phyloP scores from a whole-genome alignment of 2,113 vertebrate species.

The Solenodon paradoxus region DNA sequence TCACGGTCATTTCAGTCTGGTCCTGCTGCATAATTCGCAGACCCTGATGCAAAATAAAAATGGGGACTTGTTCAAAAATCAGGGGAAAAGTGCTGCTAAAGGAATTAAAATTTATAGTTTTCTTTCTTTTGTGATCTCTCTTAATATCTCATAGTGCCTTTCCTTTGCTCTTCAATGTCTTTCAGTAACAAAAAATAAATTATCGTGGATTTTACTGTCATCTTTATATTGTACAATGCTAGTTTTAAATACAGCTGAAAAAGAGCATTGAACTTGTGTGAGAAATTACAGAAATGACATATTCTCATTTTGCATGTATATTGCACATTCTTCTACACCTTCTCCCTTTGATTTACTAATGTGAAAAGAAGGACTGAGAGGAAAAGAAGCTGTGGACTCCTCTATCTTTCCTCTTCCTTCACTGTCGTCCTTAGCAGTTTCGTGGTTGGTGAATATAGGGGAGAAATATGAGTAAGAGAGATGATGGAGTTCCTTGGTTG shows the following conservation, averaged over 20 bases:
- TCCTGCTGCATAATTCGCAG: background rate
- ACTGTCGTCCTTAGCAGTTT: background rate
- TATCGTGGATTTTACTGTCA: background rate
- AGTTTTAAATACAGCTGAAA: background rate
- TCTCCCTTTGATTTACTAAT: background rate
- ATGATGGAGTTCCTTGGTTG: accelerated
- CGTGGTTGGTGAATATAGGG: background rate
- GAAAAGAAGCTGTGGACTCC: too few relatives aligned
- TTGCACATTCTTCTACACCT: background rate
- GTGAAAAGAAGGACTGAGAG: background rate
- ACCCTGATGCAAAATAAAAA: background rate
- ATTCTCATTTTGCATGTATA: accelerated
- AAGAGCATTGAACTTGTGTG: background rate
- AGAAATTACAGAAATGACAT: background rate
- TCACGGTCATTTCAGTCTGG: background rate
- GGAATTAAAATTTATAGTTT: background rate
- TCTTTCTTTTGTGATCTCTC: background rate
- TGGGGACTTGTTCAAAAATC: background rate
- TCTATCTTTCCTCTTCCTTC: background rate
- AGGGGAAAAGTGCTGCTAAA: background rate
- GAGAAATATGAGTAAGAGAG: background rate
- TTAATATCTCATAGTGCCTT: background rate
- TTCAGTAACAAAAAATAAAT: too few relatives aligned
- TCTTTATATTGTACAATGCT: background rate
- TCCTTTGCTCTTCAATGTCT: background rate